phyloP scores from a whole-genome alignment of 1,140 invertebrate genomes.

The Drosophila virilis region DNA sequence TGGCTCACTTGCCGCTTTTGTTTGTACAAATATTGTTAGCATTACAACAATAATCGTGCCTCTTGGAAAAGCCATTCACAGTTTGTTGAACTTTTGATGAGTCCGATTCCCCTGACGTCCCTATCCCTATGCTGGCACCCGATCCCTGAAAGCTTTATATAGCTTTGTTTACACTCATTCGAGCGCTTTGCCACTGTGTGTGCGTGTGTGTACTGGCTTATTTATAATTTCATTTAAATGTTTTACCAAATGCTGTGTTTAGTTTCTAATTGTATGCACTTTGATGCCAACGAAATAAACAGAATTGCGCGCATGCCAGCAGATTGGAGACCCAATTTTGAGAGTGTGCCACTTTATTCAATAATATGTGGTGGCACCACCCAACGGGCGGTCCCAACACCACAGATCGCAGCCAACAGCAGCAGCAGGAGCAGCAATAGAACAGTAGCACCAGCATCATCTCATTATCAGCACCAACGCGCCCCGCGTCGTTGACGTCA shows the following conservation, averaged over 20 bases:
- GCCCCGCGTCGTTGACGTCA: conserved; percentile 58
- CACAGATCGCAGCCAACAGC: neutral
- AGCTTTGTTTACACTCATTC: conserved; percentile 57
- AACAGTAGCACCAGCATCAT: conserved; percentile 5
- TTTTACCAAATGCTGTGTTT: conserved; percentile 58
- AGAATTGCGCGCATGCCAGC: conserved; percentile 25
- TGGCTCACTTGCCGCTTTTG: conserved; percentile 41
- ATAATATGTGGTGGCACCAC: conserved; percentile 24
- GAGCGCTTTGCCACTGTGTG: conserved; percentile 12
- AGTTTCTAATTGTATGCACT: conserved; percentile 70
- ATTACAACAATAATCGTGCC: conserved; percentile 57
- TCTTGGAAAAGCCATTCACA: conserved; percentile 58
- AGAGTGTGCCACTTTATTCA: conserved; percentile 63
- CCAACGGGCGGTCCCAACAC: conserved; percentile 9
- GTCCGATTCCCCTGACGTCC: conserved; percentile 25
- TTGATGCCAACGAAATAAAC: conserved; percentile 68
- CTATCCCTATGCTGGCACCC: neutral
- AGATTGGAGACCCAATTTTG: conserved; percentile 54
- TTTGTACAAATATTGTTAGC: conserved; percentile 69
- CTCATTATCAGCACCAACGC: conserved; percentile 1
- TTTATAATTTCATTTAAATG: conserved; percentile 66
- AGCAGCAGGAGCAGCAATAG: neutral
- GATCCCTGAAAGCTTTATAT: conserved; percentile 58
- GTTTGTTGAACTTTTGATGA: conserved; percentile 71
- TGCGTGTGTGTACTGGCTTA: conserved; percentile 34